phyloP scores from a whole-genome alignment of 2,888 invertebrate species.

The Lasioglossum vierecki region DNA sequence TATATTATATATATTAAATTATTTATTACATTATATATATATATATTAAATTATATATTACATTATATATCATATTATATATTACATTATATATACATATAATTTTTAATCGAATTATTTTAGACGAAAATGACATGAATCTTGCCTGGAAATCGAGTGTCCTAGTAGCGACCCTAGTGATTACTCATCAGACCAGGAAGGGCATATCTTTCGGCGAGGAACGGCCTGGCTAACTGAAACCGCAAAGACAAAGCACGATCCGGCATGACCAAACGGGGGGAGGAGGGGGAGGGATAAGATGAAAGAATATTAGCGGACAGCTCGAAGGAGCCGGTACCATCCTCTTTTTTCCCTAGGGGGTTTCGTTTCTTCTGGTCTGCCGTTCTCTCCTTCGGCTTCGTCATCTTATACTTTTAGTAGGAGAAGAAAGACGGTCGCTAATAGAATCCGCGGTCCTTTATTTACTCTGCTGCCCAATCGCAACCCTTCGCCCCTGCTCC shows the following conservation, averaged over 20 bases:
- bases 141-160: not conserved
- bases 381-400: constrained; percentile 47
- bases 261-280: constrained; percentile 48
- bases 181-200: constrained; percentile 40
- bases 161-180: constrained; percentile 23
- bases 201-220: constrained; percentile 61
- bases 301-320: constrained; percentile 73
- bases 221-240: constrained; percentile 66
- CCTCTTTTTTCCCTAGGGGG: constrained; percentile 39
- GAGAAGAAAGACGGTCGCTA: constrained; percentile 69
- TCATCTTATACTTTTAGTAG: constrained; percentile 58
- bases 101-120: too few species aligned
- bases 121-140: too few species aligned
- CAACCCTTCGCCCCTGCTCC: constrained; percentile 65
- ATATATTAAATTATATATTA: too few species aligned
- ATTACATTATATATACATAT: too few species aligned
- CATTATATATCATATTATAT: too few species aligned
- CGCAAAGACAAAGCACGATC: constrained; percentile 76
- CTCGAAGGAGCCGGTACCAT: constrained; percentile 64
- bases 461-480: constrained; percentile 72
- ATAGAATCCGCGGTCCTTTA: constrained; percentile 79
- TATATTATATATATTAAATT: too few species aligned
- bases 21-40: too few species aligned
- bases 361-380: constrained; percentile 27
- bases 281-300: constrained; percentile 58